phyloP scores from a whole-genome alignment of 2,113 vertebrate species.

The Glaucomys volans region DNA sequence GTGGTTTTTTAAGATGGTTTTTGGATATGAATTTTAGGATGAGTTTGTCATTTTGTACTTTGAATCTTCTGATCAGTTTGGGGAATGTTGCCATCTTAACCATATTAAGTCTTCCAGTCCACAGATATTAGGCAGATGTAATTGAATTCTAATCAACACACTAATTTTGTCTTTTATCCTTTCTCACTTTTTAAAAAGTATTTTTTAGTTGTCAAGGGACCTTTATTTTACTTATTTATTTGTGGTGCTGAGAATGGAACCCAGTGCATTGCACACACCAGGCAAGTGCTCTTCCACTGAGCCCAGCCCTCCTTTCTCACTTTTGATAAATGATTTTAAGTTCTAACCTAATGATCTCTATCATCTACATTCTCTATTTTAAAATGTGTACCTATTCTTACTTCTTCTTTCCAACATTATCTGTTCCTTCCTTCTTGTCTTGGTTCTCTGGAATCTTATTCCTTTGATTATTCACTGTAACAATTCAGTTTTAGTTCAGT shows the following conservation, averaged over 20 bases:
- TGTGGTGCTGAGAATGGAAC: too few relatives aligned
- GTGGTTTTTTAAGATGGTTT: constrained; percentile 31
- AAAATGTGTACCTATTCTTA: background rate
- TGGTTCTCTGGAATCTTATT: background rate
- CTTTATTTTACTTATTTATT: too few relatives aligned
- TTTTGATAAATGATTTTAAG: constrained; percentile 21
- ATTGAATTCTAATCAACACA: background rate
- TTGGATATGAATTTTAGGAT: constrained; percentile 39
- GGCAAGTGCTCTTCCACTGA: too few relatives aligned
- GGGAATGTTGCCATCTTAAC: background rate
- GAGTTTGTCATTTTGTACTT: background rate
- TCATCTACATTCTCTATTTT: background rate
- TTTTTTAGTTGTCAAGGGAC: too few relatives aligned
- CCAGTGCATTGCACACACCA: too few relatives aligned
- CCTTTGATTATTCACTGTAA: background rate
- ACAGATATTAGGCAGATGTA: background rate
- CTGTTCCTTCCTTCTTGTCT: background rate
- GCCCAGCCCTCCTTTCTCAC: background rate
- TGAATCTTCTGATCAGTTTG: background rate
- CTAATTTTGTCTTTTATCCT: background rate
- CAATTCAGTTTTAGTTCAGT: background rate
- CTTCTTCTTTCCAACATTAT: background rate
- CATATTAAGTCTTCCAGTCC: background rate
- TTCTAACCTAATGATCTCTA: background rate
- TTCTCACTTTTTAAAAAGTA: background rate